Base-by-base conservation (phyloP, 2,888 invertebrate genomes). In the Xestoiulus laeticollis region DNA sequence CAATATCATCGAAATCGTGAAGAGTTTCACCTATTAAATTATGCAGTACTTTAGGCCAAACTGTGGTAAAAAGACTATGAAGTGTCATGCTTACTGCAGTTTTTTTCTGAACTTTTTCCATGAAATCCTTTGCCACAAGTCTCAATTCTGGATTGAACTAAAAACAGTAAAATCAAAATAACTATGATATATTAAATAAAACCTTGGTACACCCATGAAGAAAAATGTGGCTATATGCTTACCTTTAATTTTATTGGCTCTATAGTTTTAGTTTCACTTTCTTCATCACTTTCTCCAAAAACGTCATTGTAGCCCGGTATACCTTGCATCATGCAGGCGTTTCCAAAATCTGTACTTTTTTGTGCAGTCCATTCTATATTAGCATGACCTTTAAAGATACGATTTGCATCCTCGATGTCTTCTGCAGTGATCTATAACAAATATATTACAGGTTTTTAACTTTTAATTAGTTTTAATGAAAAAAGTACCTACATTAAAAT, bases 11-110 rank as follows among this genome's bases (percentile, higher is more conserved):
- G 85, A 43, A 85, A 44, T 85, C 85, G 26, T 43, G 22, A 0
- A 85, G 38, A 43, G 85, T 43, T 85, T 85, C 85, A 14, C 85
- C 12, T 43, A 85, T 85, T 26, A 85, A n/a, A 26, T 85, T 44
- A 8, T 33, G 38, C 26, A 85, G 16, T n/a, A n/a, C 4, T 19
- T 38, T 38, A 38, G 85, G 16, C 85, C 85, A 85, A 3, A 44
- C 14, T 19, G 10, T 12, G 3, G 43, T 44, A 38, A 38, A 85
- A 22, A 44, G n/a, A 43, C 12, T 44, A n/a, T 44, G 38, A 19
- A 85, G 12, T 85, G 16, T 85, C 85, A 85, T 85, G 33, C 33
- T 38, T n/a, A 85, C 22, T 38, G 44, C 38, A 38, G n/a, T n/a
- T 43, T 85, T n/a, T 85, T 85, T 85, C 22, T 44, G 22, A 10